phyloP scores from a whole-genome alignment of 1,140 invertebrate species.

The Penaeus vannamei region DNA sequence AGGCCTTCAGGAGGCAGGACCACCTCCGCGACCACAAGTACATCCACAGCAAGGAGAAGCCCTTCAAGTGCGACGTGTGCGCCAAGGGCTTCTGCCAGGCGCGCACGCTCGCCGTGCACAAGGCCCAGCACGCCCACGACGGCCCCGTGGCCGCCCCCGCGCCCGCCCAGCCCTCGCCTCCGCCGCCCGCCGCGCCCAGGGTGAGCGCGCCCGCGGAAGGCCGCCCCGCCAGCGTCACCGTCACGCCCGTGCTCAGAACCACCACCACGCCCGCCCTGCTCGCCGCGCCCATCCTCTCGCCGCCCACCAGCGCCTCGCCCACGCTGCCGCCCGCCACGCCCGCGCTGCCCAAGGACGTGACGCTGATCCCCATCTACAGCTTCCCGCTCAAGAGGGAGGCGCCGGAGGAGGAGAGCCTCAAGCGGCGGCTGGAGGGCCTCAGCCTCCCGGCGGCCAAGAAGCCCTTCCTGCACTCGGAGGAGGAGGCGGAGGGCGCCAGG shows the following conservation, averaged over 20 bases:
- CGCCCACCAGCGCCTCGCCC: not conserved
- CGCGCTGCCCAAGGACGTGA: slow-evolving; percentile 50
- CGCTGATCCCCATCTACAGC: slow-evolving; percentile 52
- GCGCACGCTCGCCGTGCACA: slow-evolving; percentile 55
- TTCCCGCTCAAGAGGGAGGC: slow-evolving; percentile 50
- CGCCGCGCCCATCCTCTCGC: not conserved
- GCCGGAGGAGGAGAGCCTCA: slow-evolving; percentile 21
- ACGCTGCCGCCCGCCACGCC: slow-evolving; percentile 35
- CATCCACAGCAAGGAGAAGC: slow-evolving; percentile 98
- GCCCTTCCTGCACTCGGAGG: slow-evolving; percentile 44
- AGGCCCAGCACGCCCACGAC: slow-evolving; percentile 71
- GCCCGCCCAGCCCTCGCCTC: not conserved
- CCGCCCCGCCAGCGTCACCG: slow-evolving; percentile 18
- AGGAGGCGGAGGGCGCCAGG: slow-evolving; percentile 48
- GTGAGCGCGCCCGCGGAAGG: slow-evolving; percentile 2
- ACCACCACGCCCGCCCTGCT: not conserved
- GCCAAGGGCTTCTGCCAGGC: slow-evolving; percentile 98
- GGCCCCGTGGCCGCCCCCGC: not conserved
- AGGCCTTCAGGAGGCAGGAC: slow-evolving; percentile 97
- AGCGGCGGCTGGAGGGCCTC: slow-evolving; percentile 46
- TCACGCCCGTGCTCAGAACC: slow-evolving; percentile 17
- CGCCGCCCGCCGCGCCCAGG: slow-evolving; percentile 23
- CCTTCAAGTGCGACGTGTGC: slow-evolving; percentile 95
- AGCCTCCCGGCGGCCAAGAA: slow-evolving; percentile 44
- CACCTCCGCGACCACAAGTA: slow-evolving; percentile 97